Evolutionary conservation across 2,113 vertebrate genomes (phyloP).

Genomic region (Siniperca chuatsi): DNA sequence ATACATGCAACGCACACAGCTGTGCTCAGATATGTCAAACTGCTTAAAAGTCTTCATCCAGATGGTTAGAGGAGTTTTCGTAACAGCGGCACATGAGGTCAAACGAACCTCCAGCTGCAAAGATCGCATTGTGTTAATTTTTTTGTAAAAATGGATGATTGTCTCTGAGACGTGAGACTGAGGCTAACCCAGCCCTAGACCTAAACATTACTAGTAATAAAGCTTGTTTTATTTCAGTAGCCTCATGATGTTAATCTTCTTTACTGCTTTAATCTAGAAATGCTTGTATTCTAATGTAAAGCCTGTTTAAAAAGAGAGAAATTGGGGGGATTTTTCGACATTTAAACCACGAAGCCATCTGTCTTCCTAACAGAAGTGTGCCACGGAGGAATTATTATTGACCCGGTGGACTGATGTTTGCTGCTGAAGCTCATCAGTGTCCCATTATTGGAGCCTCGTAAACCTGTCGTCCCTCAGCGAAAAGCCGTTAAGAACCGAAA

Average conservation of each 20-base stretch:
- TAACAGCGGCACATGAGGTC: no score
- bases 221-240: neutral
- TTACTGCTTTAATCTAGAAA: neutral
- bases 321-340: neutral
- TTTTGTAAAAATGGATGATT: no score
- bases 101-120: no score
- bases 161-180: neutral
- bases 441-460: conserved; percentile 34
- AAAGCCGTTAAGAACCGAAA: conserved; percentile 7
- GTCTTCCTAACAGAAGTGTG: conserved; percentile 21
- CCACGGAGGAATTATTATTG: neutral
- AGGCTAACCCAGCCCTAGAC: neutral
- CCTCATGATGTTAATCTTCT: neutral
- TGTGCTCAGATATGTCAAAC: no score
- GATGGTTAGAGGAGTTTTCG: no score
- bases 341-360: conserved; percentile 35
- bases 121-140: no score
- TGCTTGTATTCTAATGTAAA: no score
- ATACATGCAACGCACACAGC: no score
- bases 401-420: conserved; percentile 17
- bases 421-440: conserved; percentile 33
- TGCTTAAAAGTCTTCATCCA: no score
- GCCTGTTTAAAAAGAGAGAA: neutral
- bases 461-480: conserved; percentile 10
- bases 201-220: neutral